Evolutionary conservation across 1,140 invertebrate species (phyloP), one percentile per base, ranked within the genome.

Genomic region (Papilio dardanus): DNA sequence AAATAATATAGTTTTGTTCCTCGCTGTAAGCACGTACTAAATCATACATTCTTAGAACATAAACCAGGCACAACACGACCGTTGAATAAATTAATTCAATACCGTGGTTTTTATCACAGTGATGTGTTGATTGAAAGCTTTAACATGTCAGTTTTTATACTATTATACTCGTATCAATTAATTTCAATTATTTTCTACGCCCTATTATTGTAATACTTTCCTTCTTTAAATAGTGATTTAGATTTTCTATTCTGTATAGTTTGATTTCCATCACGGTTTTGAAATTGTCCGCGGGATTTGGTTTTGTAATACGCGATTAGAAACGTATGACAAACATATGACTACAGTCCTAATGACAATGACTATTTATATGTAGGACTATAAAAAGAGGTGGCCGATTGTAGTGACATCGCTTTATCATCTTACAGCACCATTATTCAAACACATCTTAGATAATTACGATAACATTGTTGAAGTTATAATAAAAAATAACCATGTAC

Each of bases 41-140:
- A 68, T 68, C 66, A 68, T 68, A 68, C 66, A 68, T 68, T 68
- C 66, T n/a, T 68, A 68, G 66, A 68, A 37, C 6, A 21, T 19
- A 14, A 12, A 33, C n/a, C 66, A 33, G 16, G 35, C 31, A 37
- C 31, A 7, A 68, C 33, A 19, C 33, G 66, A 19, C 65, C 16
- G 65, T 35, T 37, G 66, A 68, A 68, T 68, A 68, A 21, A 68
- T 68, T 68, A 68, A 68, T 68, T 68, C 21, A 68, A 37, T 37
- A 37, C 31, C 33, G 33, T 12, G 19, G 19, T 68, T 35, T 68
- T 68, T 68, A 37, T 37, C 12, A 24, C 12, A 54, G 10, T 21
- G 21, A 24, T 12, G 21, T 54, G 7, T 54, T 54, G 50, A 54
- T 54, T 54, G 19, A 54, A 54, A 21, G 50, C 19, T 24, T 54